Evolutionary conservation across 2,797 vertebrate genomes (phyloP).

Genomic region (Chelidonichthys spinosus): DNA sequence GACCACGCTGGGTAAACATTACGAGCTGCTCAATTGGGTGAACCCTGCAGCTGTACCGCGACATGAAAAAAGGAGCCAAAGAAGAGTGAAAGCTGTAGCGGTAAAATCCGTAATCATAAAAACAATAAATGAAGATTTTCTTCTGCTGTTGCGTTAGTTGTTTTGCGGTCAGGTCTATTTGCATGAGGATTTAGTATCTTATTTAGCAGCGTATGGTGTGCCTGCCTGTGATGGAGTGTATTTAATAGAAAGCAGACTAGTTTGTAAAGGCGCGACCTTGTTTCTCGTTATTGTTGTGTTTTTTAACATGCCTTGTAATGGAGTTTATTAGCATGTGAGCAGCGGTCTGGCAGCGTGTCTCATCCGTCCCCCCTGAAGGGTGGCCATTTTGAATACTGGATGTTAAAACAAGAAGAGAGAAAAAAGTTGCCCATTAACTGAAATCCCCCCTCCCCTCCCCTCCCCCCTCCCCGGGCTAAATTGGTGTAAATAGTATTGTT

Average conservation of each 20-base stretch:
- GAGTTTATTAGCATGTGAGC: conserved; percentile 75
- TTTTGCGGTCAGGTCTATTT: conserved; percentile 37
- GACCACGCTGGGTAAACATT: conserved; percentile 50
- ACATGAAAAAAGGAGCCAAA: conserved; percentile 7
- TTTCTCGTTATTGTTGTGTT: conserved; percentile 14
- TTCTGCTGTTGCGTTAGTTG: background rate
- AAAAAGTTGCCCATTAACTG: conserved; percentile 60
- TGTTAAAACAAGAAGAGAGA: conserved; percentile 61
- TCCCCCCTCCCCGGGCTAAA: conserved; percentile 58
- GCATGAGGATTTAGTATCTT: conserved; percentile 45
- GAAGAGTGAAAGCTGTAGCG: conserved; percentile 12
- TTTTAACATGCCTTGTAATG: conserved; percentile 63
- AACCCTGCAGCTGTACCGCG: conserved; percentile 31
- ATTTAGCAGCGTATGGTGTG: conserved; percentile 38
- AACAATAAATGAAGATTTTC: conserved; percentile 1
- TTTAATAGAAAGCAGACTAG: conserved; percentile 38
- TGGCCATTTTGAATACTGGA: conserved; percentile 69
- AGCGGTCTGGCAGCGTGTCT: conserved; percentile 56
- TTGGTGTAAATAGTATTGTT: conserved; percentile 80
- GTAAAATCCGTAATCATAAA: conserved; percentile 11
- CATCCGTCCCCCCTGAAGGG: conserved; percentile 69
- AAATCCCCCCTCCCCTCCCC: conserved; percentile 42
- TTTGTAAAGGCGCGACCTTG: conserved; percentile 42
- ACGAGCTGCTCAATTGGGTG: conserved; percentile 17
- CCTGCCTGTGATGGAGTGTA: conserved; percentile 27